A percentile compares a stretch with the other conserved stretches of the same genome.
Evolutionary conservation across 2,113 vertebrate genomes (phyloP).

Genomic region (Seriola quinqueradiata): DNA sequence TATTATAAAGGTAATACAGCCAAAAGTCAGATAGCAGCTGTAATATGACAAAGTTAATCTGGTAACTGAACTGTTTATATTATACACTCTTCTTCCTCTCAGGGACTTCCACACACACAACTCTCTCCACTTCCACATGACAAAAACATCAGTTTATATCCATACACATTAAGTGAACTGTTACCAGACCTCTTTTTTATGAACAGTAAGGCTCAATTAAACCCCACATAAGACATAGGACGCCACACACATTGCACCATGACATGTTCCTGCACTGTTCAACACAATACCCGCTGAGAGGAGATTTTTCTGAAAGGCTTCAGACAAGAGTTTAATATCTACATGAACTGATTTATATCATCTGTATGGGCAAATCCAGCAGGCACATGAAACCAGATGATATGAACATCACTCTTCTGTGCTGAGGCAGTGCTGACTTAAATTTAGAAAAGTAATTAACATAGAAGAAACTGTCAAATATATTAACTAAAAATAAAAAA

Average conservation of each 20-base stretch:
- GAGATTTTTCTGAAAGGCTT: slow-evolving; percentile 52
- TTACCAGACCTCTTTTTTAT: slow-evolving; percentile 25
- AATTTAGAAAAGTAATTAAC: slow-evolving; percentile 31
- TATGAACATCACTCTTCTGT: slow-evolving; percentile 59
- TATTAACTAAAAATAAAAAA: slow-evolving; percentile 38
- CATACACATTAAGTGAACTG: slow-evolving; percentile 1
- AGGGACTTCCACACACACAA: slow-evolving; percentile 12
- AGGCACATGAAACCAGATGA: slow-evolving; percentile 79
- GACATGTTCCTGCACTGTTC: slow-evolving; percentile 15
- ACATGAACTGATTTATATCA: slow-evolving; percentile 55
- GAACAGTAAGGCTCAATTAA: slow-evolving; percentile 47
- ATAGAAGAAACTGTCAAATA: slow-evolving; percentile 49
- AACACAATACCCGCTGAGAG: slow-evolving; percentile 31
- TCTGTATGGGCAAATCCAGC: slow-evolving; percentile 68
- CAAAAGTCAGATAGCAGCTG: slow-evolving; percentile 48
- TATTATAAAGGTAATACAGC: slow-evolving; percentile 17
- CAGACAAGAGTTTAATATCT: slow-evolving; percentile 31
- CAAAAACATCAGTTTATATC: slow-evolving; percentile 23
- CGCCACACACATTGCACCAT: slow-evolving; percentile 53
- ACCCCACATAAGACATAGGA: slow-evolving; percentile 11
- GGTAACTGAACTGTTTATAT: neutral
- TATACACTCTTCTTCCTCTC: slow-evolving; percentile 25
- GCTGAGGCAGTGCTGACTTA: slow-evolving; percentile 57
- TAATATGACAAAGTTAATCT: slow-evolving; percentile 10
- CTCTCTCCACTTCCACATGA: slow-evolving; percentile 18